Evolutionary conservation across 2,113 vertebrate species (phyloP), one percentile per base, ranked within the genome.

Genomic region (Mus spicilegus): DNA sequence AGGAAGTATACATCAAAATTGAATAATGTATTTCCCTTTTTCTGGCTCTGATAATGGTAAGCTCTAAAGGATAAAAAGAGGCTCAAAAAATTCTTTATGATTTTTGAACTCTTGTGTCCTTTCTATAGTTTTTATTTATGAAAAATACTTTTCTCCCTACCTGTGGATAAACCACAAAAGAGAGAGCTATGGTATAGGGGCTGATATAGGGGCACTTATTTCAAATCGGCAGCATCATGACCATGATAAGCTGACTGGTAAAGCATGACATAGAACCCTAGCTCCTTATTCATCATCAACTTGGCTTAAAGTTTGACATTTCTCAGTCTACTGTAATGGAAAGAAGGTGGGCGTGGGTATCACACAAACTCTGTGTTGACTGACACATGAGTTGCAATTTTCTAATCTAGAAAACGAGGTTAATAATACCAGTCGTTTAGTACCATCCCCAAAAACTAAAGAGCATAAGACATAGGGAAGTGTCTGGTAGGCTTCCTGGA

Each of bases 371-470:
- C 49, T 90, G 42, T 87, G n/a, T 78, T 49, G 36, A 51, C 14
- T 90, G 61, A 96, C 28, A 75, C 89, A 36, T 14, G 80, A 80
- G 63, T 78, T 89, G 69, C 75, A 61, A n/a, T 75, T 87, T 97
- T 90, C 39, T 63, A 90, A 92, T 92, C 56, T 65, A 80, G 88
- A 84, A 93, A 92, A 90, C 56, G 42, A 67, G 56, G 56, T 78
- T 75, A 91, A 80, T 42, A 75, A 88, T 33, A 67, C 10, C 54
- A 88, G 49, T n/a, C 42, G 20, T 51, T 69, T 61, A 51, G 86
- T 51, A 30, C 39, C 89, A 69, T 81, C 67, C 49, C 5, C 49
- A 49, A 5, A 33, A 77, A 81, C 87, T 6, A 80, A 49, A 84
- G 28, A 80, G 76, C 11, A 1, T 42, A 36, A 82, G 14, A 10